Evolutionary conservation across 1,140 invertebrate genomes (phyloP).

Genomic region (Drosophila quadrilineata): DNA sequence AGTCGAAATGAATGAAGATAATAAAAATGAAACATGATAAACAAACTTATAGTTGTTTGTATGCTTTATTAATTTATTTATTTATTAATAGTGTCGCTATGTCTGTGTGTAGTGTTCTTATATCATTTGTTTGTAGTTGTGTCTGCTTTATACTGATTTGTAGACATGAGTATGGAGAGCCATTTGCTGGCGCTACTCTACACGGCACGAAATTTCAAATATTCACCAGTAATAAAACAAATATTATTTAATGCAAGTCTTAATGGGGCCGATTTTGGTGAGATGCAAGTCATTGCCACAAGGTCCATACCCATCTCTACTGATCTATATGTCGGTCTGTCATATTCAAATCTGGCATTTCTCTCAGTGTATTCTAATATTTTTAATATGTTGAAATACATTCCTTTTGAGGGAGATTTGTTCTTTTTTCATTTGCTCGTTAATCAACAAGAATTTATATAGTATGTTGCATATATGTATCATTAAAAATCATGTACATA

Average conservation of each 20-base stretch:
- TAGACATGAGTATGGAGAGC: no score
- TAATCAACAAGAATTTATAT: constrained; percentile 47
- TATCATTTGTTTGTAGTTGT: constrained; percentile 47
- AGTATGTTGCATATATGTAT: constrained; percentile 34
- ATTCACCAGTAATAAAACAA: no score
- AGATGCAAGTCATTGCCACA: no score
- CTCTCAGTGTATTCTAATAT: constrained; percentile 42
- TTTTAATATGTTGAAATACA: constrained; percentile 72
- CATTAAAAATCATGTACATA: constrained; percentile 43
- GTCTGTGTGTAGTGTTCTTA: constrained; percentile 65
- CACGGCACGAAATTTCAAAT: no score
- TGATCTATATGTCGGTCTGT: no score
- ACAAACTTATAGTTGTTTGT: constrained; percentile 34
- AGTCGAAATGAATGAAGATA: background rate
- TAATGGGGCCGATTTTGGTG: no score
- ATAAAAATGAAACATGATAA: background rate
- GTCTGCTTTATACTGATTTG: constrained; percentile 41
- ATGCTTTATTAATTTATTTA: constrained; percentile 61
- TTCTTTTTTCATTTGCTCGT: constrained; percentile 32
- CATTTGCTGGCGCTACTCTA: no score
- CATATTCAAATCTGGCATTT: constrained; percentile 15
- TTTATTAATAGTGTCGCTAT: constrained; percentile 73
- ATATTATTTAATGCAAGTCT: no score
- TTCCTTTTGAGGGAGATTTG: constrained; percentile 30
- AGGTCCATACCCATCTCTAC: no score